A percentile compares a stretch with the other conserved stretches of the same genome.
Conservation (phyloP, 1,140 invertebrate species). For the Cecropterus lyciades region DNA sequence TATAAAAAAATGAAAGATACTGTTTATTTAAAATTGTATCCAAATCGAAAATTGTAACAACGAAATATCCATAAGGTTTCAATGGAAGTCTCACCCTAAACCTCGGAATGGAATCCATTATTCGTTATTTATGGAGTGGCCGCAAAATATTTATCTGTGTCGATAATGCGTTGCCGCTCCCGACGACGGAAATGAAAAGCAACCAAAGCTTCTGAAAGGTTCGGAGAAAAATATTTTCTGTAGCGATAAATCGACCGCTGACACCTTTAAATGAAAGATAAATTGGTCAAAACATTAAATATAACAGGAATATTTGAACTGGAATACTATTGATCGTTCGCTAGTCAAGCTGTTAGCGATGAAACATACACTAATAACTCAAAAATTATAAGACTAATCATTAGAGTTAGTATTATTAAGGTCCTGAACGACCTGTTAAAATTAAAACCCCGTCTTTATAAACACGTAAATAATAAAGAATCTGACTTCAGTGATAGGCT, state of each 20-base stretch:
- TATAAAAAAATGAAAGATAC: no score
- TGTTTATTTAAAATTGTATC: not conserved
- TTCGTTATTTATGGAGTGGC: slow-evolving; percentile 71
- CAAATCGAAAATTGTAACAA: no score
- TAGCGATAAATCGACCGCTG: slow-evolving; percentile 29
- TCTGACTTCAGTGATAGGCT: no score
- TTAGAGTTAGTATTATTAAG: no score
- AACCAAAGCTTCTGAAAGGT: slow-evolving; percentile 31
- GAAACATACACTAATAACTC: no score
- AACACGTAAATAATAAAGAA: no score
- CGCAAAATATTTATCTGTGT: slow-evolving; percentile 72
- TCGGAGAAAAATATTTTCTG: slow-evolving; percentile 26
- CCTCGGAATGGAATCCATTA: slow-evolving; percentile 67
- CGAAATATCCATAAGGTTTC: not conserved
- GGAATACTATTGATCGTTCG: no score
- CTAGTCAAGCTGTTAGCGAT: no score
- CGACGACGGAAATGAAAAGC: slow-evolving; percentile 63
- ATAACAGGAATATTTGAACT: no score
- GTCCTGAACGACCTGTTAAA: no score
- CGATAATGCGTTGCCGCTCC: slow-evolving; percentile 57
- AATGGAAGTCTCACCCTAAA: slow-evolving; percentile 51
- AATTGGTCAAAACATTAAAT: not conserved
- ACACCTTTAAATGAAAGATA: slow-evolving; percentile 22
- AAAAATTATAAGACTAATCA: no score
- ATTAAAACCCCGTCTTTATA: no score